Conservation (phyloP, 2,797 vertebrate genomes). For the Spinibarbus caldwelli region DNA sequence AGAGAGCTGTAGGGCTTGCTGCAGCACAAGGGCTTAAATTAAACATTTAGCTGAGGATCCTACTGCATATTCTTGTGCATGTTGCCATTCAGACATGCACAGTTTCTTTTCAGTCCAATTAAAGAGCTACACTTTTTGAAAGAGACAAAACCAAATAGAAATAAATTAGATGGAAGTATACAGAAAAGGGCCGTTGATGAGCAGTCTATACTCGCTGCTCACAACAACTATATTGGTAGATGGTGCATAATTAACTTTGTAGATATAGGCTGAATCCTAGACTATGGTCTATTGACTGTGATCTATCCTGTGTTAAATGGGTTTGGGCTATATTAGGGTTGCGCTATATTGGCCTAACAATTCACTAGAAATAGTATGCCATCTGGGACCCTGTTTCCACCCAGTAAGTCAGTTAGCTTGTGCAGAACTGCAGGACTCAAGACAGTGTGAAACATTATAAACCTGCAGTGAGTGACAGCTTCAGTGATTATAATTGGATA, state of each 20-base stretch:
- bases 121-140: not conserved
- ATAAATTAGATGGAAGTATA: not conserved
- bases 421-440: not conserved
- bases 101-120: not conserved
- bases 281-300: not conserved
- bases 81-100: not conserved
- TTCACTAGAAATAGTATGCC: slow-evolving; percentile 6
- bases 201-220: not conserved
- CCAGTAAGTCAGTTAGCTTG: not conserved
- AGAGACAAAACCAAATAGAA: not conserved
- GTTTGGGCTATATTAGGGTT: not conserved
- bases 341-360: not conserved
- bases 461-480: not conserved
- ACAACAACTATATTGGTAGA: not conserved
- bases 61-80: not conserved
- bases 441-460: not conserved
- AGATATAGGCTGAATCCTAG: not conserved
- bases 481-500: not conserved
- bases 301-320: not conserved
- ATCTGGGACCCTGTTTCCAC: not conserved
- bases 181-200: not conserved
- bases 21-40: not conserved
- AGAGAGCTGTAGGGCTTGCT: slow-evolving; percentile 28
- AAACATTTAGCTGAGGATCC: not conserved
- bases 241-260: not conserved